A percentile compares a stretch with the other conserved stretches of the same genome.
Evolutionary conservation across 1,140 invertebrate genomes (phyloP).

Genomic region (Acromyrmex heyeri): DNA sequence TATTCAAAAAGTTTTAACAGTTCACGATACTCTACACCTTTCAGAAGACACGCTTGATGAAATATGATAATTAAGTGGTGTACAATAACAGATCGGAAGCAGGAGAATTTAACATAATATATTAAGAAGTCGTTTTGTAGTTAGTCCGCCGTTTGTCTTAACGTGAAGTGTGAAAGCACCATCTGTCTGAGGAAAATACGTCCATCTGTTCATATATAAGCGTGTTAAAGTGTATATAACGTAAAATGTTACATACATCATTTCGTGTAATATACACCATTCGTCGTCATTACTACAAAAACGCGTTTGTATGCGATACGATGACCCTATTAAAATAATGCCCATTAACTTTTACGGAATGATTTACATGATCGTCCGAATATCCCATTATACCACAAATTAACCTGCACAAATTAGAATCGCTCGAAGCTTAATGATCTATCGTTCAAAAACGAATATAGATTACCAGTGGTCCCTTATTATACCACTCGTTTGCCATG

Average conservation of each 20-base stretch:
- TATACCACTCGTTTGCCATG: slow-evolving; percentile 31
- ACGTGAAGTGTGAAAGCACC: slow-evolving; percentile 66
- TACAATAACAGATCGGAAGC: slow-evolving; percentile 72
- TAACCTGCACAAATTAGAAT: slow-evolving; percentile 26
- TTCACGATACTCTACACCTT: slow-evolving; percentile 59
- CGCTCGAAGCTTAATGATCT: slow-evolving; percentile 41
- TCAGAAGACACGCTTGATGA: slow-evolving; percentile 69
- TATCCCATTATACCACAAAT: slow-evolving; percentile 63
- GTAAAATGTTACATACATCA: slow-evolving; percentile 1
- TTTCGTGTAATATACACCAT: neutral
- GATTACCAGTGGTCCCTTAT: slow-evolving; percentile 7
- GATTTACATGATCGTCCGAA: slow-evolving; percentile 60
- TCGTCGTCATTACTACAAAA: slow-evolving; percentile 35
- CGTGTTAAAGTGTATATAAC: neutral
- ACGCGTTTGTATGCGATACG: slow-evolving; percentile 7
- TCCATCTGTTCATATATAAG: slow-evolving; percentile 50
- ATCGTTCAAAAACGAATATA: slow-evolving; percentile 40
- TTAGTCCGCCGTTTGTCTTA: slow-evolving; percentile 68
- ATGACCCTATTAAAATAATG: slow-evolving; percentile 19
- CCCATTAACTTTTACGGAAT: slow-evolving; percentile 58
- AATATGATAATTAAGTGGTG: slow-evolving; percentile 71
- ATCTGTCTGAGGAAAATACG: slow-evolving; percentile 68
- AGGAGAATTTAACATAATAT: slow-evolving; percentile 67
- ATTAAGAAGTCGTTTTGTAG: slow-evolving; percentile 68
- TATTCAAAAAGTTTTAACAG: slow-evolving; percentile 48